These are phyloP conservation scores for Calycopis cecrops DNA, from an alignment of 1,140 invertebrate genomes.

Conservation along the genomic window DNA sequence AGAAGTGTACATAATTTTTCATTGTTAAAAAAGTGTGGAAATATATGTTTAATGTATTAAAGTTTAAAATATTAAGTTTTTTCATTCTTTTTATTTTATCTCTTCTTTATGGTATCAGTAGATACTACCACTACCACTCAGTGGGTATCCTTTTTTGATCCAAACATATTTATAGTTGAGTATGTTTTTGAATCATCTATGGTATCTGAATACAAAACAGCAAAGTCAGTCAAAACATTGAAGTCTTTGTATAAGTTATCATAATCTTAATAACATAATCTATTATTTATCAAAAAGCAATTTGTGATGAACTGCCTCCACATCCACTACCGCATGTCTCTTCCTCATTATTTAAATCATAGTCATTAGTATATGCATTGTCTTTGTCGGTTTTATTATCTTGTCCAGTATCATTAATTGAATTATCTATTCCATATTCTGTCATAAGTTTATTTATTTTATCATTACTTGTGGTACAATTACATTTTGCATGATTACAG, in stretches of 20 bases:
- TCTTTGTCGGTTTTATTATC: slow-evolving; percentile 6
- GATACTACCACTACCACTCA: too few species aligned
- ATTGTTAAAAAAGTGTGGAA: not conserved
- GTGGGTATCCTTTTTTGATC: too few species aligned
- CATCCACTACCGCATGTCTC: slow-evolving; percentile 48
- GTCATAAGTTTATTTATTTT: slow-evolving; percentile 32
- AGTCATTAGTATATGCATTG: slow-evolving; percentile 21
- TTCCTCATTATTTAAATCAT: slow-evolving; percentile 36
- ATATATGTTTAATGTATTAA: not conserved
- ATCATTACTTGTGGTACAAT: not conserved
- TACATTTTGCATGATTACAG: not conserved
- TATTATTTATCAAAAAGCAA: slow-evolving; percentile 45
- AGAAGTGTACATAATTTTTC: slow-evolving; percentile 11
- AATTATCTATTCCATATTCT: slow-evolving; percentile 36
- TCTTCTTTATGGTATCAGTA: too few species aligned
- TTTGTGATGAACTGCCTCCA: slow-evolving; percentile 40
- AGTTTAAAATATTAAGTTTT: slow-evolving; percentile 2
- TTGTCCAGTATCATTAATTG: slow-evolving; percentile 6
- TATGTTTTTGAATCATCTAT: too few species aligned
- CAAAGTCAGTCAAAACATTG: too few species aligned
- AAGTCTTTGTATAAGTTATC: too few species aligned
- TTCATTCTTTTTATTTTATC: not conserved
- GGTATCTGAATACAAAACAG: too few species aligned
- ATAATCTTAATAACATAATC: too few species aligned
- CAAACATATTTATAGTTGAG: too few species aligned